A percentile compares a stretch with the other conserved stretches of the same genome.
Conservation (phyloP, 2,113 vertebrate species). For the Eulemur macaco region DNA sequence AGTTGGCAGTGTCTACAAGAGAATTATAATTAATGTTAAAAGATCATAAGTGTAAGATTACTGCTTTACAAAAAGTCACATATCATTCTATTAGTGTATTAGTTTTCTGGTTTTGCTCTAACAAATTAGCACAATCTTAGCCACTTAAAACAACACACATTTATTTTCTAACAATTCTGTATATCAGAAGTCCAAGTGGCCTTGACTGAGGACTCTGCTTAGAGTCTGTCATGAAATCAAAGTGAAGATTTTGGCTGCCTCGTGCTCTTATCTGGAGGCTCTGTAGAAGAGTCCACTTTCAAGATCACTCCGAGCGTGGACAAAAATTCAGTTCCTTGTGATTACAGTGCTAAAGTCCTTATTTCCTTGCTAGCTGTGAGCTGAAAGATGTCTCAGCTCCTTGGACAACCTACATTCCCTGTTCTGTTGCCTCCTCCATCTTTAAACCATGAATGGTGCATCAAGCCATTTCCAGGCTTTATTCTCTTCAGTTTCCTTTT, state of each 20-base stretch:
- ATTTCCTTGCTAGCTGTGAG: neutral
- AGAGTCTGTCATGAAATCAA: neutral
- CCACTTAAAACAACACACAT: neutral
- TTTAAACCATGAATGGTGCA: neutral
- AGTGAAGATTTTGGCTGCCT: neutral
- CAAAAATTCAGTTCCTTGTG: neutral
- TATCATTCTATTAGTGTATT: neutral
- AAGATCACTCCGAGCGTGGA: neutral
- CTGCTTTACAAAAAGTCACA: neutral
- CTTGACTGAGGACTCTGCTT: neutral
- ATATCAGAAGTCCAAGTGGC: accelerated
- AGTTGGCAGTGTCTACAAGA: neutral
- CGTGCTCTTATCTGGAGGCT: neutral
- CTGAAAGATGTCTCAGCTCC: neutral
- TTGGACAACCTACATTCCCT: neutral
- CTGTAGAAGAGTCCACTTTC: neutral
- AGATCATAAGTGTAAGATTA: neutral
- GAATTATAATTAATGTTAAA: neutral
- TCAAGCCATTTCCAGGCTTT: neutral
- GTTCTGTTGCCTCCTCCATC: neutral
- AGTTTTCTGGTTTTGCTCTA: neutral
- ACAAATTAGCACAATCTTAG: neutral
- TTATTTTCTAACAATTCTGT: neutral
- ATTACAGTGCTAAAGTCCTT: accelerated
- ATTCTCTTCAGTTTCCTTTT: neutral